Evolutionary conservation across 1,140 invertebrate genomes (phyloP).

Genomic region (Bombus cullumanus): DNA sequence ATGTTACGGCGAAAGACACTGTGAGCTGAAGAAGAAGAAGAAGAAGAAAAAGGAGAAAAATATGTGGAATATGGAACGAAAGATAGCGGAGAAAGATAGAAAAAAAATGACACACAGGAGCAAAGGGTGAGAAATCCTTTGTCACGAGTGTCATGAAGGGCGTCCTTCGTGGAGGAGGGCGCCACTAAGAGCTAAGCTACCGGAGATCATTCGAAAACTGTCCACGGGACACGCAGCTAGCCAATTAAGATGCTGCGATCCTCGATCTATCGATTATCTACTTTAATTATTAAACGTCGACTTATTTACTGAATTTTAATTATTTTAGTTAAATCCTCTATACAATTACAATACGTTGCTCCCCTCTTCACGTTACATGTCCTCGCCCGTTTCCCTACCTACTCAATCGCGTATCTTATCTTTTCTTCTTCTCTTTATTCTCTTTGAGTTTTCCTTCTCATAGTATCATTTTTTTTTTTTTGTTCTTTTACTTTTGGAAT

Average conservation of each 20-base stretch:
- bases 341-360: constrained; percentile 74
- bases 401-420: constrained; percentile 55
- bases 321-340: constrained; percentile 80
- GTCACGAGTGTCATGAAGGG: constrained; percentile 70
- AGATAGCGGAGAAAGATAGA: neutral
- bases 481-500: constrained; percentile 48
- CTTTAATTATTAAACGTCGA: constrained; percentile 81
- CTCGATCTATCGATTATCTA: constrained; percentile 83
- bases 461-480: constrained; percentile 41
- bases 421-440: neutral
- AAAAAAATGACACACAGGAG: constrained; percentile 40
- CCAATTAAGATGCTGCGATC: constrained; percentile 82
- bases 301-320: constrained; percentile 80
- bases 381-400: constrained; percentile 55
- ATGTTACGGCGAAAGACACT: neutral
- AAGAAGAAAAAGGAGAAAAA: neutral
- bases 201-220: constrained; percentile 84
- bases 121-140: constrained; percentile 63
- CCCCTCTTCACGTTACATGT: constrained; percentile 54
- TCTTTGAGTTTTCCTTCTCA: constrained; percentile 50
- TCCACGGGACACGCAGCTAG: constrained; percentile 81
- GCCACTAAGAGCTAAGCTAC: constrained; percentile 82
- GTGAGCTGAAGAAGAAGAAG: too few relatives aligned
- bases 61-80: neutral
- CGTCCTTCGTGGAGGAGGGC: constrained; percentile 74